These are phyloP conservation scores for Phyto melanocephala DNA, from an alignment of 2,888 invertebrate genomes.

Conservation along the genomic window DNA sequence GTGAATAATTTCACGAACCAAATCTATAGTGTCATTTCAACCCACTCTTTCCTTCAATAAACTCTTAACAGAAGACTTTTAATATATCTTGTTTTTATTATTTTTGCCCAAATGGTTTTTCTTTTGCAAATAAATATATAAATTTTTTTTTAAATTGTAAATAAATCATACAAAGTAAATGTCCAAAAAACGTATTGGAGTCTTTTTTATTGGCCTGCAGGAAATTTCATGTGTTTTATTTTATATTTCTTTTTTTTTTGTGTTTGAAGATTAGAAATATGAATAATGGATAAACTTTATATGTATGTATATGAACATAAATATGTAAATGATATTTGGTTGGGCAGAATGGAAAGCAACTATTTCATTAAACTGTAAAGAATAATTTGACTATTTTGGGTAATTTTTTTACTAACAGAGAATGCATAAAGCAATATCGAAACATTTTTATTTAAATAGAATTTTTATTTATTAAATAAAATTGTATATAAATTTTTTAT, in stretches of 20 bases:
- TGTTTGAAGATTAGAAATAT: neutral
- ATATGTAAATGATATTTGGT: neutral
- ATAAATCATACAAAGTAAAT: neutral
- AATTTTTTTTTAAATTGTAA: neutral
- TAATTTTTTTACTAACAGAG: too few species aligned
- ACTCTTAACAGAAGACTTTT: neutral
- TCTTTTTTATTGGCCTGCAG: neutral
- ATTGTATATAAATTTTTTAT: too few species aligned
- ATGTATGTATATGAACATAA: too few species aligned
- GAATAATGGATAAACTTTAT: neutral
- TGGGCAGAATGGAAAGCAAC: neutral
- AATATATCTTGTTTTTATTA: neutral
- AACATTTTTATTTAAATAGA: too few species aligned
- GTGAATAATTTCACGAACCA: neutral
- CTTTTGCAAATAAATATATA: neutral
- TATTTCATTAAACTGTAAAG: too few species aligned
- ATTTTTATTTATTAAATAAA: too few species aligned
- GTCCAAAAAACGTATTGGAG: neutral
- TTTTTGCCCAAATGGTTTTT: neutral
- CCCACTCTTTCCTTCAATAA: neutral
- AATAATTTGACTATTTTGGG: too few species aligned
- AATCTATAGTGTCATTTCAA: neutral
- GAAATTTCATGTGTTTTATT: neutral
- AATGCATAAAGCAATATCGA: too few species aligned
- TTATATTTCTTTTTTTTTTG: neutral